Base-by-base conservation (phyloP, 2,113 vertebrate species). In the Paraplagusia blochii region DNA sequence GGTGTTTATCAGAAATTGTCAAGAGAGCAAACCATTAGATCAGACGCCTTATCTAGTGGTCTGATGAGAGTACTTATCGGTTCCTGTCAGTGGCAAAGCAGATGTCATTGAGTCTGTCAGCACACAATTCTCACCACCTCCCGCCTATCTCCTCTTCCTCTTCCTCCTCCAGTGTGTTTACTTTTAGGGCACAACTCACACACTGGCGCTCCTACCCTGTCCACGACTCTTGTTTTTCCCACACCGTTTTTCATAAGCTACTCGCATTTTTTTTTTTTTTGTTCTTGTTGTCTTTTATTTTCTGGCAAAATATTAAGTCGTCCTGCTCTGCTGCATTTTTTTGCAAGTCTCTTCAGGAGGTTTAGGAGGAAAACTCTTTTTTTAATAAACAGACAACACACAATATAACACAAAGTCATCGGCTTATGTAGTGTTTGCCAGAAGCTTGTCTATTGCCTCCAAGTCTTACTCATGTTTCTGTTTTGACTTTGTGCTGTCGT, bases 241-340 rank as follows among this genome's bases (percentile, higher is more conserved):
- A 54, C 80, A 77, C 70, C 42, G n/a, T 67, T n/a, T 69, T 66
- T 54, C 53, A 40, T 18, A 48, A 4, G 16, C 54, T 42, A 22
- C 54, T 29, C 22, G 6, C 3, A 4, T 15, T 43, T 43, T 43
- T 3, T 0, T 13, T n/a, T 44, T 44, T 22, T 49, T 12, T 53
- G 16, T 50, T 50, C 49, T 63, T 11, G 1, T 47, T 19, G 17
- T 22, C 38, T 68, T 29, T 29, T 29, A 6, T 29, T 29, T 29
- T n/a, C n/a, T 29, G 22, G 22, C 22, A 29, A 29, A 29, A 29
- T 29, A 29, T 29, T 71, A 58, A 55, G 69, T 69, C 63, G 61
- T 48, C 9, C 84, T 80, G 77, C 80, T 84, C 77, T 88, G 87
- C 84, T 85, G 84, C 48, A 80, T 49, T 62, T 53, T 76, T 62